These are phyloP conservation scores for Pegea sp. DNA, from an alignment of 23 tunicate species.

Conservation along the genomic window DNA sequence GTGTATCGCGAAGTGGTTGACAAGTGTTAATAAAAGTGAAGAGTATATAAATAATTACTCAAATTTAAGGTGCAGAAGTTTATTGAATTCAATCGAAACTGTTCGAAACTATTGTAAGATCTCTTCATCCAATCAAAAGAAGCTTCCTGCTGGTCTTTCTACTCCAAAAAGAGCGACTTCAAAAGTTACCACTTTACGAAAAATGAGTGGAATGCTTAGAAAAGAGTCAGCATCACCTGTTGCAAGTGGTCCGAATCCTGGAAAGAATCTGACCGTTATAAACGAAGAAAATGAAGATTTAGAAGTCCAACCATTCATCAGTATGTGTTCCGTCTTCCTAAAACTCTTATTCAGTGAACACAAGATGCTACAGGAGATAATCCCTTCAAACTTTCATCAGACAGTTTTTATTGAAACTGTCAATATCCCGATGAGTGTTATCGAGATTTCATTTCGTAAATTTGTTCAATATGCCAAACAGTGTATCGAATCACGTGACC, in stretches of 20 bases:
- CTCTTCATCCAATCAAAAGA: neutral
- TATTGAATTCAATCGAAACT: neutral
- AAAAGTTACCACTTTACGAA: neutral
- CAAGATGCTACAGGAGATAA: neutral
- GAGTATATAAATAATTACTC: neutral
- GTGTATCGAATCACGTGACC: constrained; percentile 59
- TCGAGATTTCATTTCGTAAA: constrained; percentile 12
- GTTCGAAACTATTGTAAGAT: neutral
- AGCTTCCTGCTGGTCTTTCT: neutral
- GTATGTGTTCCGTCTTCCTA: constrained; percentile 21
- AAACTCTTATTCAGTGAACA: constrained; percentile 8
- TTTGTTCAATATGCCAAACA: constrained; percentile 54
- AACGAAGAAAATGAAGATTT: constrained; percentile 69
- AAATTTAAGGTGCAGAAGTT: neutral
- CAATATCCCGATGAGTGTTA: neutral
- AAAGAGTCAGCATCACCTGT: constrained; percentile 8
- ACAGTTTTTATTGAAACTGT: neutral
- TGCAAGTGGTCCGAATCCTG: constrained; percentile 29
- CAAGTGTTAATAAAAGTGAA: neutral
- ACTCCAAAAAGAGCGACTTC: neutral
- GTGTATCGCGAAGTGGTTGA: constrained; percentile 58
- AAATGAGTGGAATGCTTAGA: neutral
- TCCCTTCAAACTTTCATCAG: neutral
- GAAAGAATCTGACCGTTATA: constrained; percentile 37
- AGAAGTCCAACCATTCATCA: constrained; percentile 67